These are phyloP conservation scores for Drosophila insularis DNA, from an alignment of 1,140 invertebrate genomes.

Conservation along the genomic window DNA sequence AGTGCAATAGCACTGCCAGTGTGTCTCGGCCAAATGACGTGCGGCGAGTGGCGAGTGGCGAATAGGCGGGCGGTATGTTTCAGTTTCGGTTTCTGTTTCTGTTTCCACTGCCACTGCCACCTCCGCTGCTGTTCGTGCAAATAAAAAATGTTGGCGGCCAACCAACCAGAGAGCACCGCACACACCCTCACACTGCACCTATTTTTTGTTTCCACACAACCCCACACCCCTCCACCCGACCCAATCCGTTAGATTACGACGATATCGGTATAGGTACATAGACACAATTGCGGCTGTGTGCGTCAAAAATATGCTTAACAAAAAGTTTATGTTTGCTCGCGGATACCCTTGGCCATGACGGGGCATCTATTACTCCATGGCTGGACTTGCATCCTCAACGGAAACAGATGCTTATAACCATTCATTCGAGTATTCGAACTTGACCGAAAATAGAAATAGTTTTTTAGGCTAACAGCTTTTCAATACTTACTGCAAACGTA, in stretches of 20 bases:
- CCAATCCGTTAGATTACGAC: background rate
- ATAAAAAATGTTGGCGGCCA: slow-evolving; percentile 48
- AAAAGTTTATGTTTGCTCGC: background rate
- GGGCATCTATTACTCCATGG: background rate
- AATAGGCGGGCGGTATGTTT: slow-evolving; percentile 45
- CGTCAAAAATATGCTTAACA: slow-evolving; percentile 6
- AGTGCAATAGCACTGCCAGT: slow-evolving; percentile 40
- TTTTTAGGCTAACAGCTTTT: background rate
- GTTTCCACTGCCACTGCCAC: slow-evolving; percentile 11
- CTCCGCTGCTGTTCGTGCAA: slow-evolving; percentile 33
- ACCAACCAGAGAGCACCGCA: slow-evolving; percentile 62
- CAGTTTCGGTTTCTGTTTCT: slow-evolving; percentile 13
- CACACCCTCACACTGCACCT: slow-evolving; percentile 13
- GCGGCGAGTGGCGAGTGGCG: slow-evolving; percentile 23
- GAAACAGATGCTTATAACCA: background rate
- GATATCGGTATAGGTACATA: slow-evolving; percentile 7
- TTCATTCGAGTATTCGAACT: background rate
- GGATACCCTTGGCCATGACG: background rate
- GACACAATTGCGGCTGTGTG: background rate
- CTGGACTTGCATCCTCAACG: background rate
- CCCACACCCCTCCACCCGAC: background rate
- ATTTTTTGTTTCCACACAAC: slow-evolving; percentile 5
- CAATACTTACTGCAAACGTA: too few species aligned
- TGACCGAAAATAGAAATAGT: background rate
- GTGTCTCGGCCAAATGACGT: slow-evolving; percentile 44